Evolutionary conservation across 2,888 invertebrate species (phyloP), one percentile per base, ranked within the genome.

Genomic region (Resseliella maxima): DNA sequence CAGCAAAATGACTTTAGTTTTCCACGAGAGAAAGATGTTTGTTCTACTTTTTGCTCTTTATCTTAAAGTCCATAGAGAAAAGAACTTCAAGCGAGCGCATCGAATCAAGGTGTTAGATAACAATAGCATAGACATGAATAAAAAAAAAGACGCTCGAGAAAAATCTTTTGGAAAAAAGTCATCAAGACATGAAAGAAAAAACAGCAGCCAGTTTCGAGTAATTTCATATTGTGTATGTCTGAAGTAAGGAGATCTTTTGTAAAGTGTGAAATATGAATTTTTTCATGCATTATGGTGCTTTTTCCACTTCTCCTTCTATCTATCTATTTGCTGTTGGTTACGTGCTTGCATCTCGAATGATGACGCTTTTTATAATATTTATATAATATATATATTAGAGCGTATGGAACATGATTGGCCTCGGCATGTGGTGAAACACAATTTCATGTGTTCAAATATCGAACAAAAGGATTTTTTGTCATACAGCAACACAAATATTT

Each of bases 91-190:
- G 72, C 72, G 72, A 72, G 72, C 72, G 72, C 31, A 72, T 72
- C 72, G 72, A 72, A 72, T 72, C 72, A 72, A 72, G 72, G 72
- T 72, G 72, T 72, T 72, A 72, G 72, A 72, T 72, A 72, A 72
- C 72, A 72, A 72, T 72, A 15, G 72, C 12, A n/a, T 15, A 31
- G 72, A 72, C 72, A 72, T 15, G 31, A 72, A 72, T 72, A 18
- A 5, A 72, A 18, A 50, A 50, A 8, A 50, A 50, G 46, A 8
- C 59, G 3, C 31, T 31, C 15, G 72, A 12, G 2, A 15, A 15
- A 1, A n/a, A 59, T 8, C 5, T 41, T 8, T 8, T 12, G 12
- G 12, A 72, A 72, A 72, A 72, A n/a, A 31, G 72, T 72, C 72
- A 72, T 72, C 31, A 72, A 31, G 35, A 72, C 27, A 15, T 31